phyloP scores from a whole-genome alignment of 1,140 invertebrate species.

The Megalonaias nervosa region DNA sequence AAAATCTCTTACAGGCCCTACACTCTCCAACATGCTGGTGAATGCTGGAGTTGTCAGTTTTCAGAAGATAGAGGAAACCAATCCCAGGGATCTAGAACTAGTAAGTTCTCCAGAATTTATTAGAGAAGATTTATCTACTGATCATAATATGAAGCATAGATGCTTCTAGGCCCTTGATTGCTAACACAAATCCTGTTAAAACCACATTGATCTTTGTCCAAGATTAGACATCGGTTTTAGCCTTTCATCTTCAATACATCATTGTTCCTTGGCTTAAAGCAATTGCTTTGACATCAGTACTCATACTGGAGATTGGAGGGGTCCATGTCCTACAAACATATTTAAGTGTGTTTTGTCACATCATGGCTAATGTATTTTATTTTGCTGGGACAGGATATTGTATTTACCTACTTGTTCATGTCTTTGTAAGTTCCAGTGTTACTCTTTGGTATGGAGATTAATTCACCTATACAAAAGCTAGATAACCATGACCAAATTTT shows the following conservation, averaged over 20 bases:
- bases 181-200: neutral
- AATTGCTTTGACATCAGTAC: neutral
- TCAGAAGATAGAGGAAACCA: slow-evolving; percentile 77
- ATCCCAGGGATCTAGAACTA: slow-evolving; percentile 83
- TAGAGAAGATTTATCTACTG: neutral
- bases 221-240: neutral
- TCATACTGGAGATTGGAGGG: too few species aligned
- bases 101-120: slow-evolving; percentile 68
- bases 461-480: too few species aligned
- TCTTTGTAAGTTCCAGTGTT: too few species aligned
- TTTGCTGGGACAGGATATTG: too few species aligned
- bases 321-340: too few species aligned
- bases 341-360: too few species aligned
- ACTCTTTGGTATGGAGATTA: too few species aligned
- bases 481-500: too few species aligned
- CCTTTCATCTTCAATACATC: too few species aligned
- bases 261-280: too few species aligned
- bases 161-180: neutral
- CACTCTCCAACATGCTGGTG: slow-evolving; percentile 78
- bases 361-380: too few species aligned
- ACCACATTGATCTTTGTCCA: neutral
- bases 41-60: slow-evolving; percentile 80
- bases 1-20: slow-evolving; percentile 58
- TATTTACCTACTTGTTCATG: too few species aligned
- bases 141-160: neutral